Conservation (phyloP, 1,140 invertebrate genomes). For the Cataglyphis hispanica region DNA sequence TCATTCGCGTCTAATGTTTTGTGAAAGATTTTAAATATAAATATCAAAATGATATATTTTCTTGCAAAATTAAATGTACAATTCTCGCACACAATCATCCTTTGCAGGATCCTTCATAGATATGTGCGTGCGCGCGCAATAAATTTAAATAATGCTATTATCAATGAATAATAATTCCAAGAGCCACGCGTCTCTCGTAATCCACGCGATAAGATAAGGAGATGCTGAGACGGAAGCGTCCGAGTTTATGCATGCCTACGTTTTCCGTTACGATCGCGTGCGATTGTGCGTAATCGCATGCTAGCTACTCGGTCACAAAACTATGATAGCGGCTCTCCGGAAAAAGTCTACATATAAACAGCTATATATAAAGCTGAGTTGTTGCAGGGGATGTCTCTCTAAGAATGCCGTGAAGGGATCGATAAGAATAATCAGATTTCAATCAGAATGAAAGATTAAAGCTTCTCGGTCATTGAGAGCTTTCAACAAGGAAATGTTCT, state of each 20-base stretch:
- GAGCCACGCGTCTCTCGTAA: not conserved
- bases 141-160: not conserved
- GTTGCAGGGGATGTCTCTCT: not conserved
- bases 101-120: not conserved
- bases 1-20: not conserved
- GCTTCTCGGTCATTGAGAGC: not conserved
- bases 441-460: not conserved
- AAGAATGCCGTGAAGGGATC: not conserved
- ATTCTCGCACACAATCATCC: not conserved
- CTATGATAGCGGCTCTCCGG: not conserved
- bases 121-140: not conserved
- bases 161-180: slow-evolving; percentile 11
- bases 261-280: not conserved
- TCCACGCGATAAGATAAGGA: slow-evolving; percentile 28
- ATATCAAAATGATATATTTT: not conserved
- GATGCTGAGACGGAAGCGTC: not conserved
- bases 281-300: not conserved
- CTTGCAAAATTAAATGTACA: not conserved
- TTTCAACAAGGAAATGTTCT: no score
- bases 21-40: not conserved
- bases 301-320: not conserved
- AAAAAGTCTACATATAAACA: not conserved
- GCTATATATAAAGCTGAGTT: not conserved
- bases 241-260: not conserved
- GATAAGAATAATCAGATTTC: not conserved